These are phyloP conservation scores for Parazoanthus darwini DNA, from an alignment of 92 coral and sea anemone genomes.

Conservation along the genomic window DNA sequence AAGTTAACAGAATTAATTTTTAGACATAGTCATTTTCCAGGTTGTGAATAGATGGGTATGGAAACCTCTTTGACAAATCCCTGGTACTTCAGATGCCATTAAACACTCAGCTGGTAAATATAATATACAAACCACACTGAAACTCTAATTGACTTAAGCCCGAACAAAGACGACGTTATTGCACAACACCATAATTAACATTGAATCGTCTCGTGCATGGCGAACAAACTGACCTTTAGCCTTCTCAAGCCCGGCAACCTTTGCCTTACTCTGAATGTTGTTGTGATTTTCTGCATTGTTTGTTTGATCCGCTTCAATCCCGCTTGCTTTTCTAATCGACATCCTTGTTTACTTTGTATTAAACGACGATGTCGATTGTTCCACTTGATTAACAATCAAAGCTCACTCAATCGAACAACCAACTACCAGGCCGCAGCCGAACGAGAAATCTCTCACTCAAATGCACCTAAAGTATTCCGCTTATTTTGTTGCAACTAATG, in stretches of 20 bases:
- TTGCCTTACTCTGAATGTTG: neutral
- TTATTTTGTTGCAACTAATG: neutral
- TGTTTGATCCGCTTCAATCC: neutral
- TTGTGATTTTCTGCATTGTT: neutral
- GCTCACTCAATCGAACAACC: neutral
- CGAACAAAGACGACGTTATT: neutral
- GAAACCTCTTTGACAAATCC: too few species aligned
- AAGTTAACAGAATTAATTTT: too few species aligned
- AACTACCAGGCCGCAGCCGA: too few species aligned
- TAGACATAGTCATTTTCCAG: too few species aligned
- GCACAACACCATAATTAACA: neutral
- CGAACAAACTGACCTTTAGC: neutral
- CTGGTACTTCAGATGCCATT: too few species aligned
- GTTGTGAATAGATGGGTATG: too few species aligned
- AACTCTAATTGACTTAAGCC: too few species aligned
- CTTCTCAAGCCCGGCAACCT: neutral
- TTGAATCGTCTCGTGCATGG: too few species aligned
- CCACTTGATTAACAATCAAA: neutral
- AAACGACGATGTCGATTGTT: neutral
- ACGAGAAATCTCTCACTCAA: neutral
- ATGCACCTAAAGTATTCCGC: neutral
- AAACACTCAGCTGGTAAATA: too few species aligned
- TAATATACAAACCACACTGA: too few species aligned
- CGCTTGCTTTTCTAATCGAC: neutral
- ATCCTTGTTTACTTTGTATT: neutral